These are phyloP conservation scores for Coluber constrictor DNA, from an alignment of 2,797 vertebrate species.

Conservation along the genomic window DNA sequence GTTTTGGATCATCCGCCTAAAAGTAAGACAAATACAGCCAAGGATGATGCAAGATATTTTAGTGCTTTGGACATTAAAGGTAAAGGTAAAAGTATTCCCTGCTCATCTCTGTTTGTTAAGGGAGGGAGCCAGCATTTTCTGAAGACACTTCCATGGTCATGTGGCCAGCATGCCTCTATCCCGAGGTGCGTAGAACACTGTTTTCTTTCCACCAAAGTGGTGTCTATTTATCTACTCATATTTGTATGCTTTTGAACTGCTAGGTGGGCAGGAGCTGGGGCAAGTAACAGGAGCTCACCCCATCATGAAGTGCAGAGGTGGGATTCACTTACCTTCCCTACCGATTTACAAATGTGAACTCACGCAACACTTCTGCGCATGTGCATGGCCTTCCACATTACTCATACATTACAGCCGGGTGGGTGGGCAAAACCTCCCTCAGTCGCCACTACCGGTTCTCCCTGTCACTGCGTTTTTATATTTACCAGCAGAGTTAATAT, in stretches of 20 bases:
- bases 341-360: no score
- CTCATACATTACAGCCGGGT: no score
- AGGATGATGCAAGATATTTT: not conserved
- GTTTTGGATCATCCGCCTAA: not conserved
- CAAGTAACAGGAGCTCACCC: not conserved
- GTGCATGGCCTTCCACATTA: no score
- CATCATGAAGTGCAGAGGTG: not conserved
- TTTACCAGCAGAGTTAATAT: no score
- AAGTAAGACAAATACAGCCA: not conserved
- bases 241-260: not conserved
- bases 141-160: not conserved
- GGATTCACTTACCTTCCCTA: no score
- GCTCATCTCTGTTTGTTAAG: not conserved
- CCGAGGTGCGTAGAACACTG: fast-evolving
- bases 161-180: not conserved
- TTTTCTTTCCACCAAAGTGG: not conserved
- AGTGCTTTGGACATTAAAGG: not conserved
- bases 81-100: not conserved
- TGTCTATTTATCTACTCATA: not conserved
- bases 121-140: not conserved
- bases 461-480: no score
- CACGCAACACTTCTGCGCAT: no score
- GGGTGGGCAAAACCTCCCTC: no score
- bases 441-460: no score
- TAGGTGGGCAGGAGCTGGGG: not conserved